A percentile compares a stretch with the other conserved stretches of the same genome.
These are phyloP conservation scores for Athalia circularis DNA, from an alignment of 2,888 invertebrate genomes.

Conservation along the genomic window DNA sequence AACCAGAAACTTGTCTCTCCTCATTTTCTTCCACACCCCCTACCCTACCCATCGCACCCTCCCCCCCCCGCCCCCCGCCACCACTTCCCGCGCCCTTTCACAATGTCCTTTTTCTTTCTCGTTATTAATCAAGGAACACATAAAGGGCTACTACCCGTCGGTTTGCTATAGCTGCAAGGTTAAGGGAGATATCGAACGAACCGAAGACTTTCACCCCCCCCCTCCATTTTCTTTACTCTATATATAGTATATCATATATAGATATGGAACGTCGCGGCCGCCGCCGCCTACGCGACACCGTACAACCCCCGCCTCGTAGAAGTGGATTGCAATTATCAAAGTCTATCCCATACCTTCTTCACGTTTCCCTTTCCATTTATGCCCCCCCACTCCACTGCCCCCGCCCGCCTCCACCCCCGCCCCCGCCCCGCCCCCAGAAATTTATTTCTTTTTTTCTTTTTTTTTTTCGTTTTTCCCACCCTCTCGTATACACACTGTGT, in stretches of 20 bases:
- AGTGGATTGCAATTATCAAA: constrained; percentile 73
- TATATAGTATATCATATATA: constrained; percentile 4
- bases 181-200: constrained; percentile 58
- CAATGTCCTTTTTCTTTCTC: constrained; percentile 17
- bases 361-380: too few species aligned
- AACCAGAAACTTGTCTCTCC: constrained; percentile 6
- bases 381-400: too few species aligned
- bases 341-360: constrained; percentile 55
- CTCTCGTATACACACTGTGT: too few species aligned
- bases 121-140: constrained; percentile 45
- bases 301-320: constrained; percentile 63
- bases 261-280: neutral
- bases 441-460: constrained; percentile 18
- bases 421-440: too few species aligned
- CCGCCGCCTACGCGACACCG: constrained; percentile 51
- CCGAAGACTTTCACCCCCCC: constrained; percentile 54
- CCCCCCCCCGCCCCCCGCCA: constrained; percentile 16
- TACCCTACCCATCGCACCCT: neutral
- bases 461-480: too few species aligned
- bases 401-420: too few species aligned
- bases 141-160: constrained; percentile 40
- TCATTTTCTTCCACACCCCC: neutral
- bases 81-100: constrained; percentile 26
- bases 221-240: neutral
- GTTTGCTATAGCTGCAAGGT: constrained; percentile 4